Evolutionary conservation across 2,888 invertebrate species (phyloP), one percentile per base, ranked within the genome.

Genomic region (Latheticus oryzae): DNA sequence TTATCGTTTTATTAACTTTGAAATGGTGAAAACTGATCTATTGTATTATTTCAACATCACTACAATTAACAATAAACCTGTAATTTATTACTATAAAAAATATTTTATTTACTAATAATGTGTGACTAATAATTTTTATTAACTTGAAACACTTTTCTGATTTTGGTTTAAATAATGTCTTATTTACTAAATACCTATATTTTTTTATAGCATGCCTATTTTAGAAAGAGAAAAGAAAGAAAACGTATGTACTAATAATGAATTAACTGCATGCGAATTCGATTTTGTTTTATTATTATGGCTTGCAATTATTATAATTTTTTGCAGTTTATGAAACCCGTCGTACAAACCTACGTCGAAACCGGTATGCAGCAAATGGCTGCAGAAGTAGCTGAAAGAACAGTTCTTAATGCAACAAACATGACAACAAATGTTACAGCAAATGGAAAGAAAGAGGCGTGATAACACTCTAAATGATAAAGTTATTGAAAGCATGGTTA

Each of bases 281-380:
- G 17, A 33, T 13, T 40, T 40, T 12, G 11, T 24, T 23, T 24
- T 2, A 11, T 24, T 40, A 11, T 24, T 11, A 5, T 3, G n/a
- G 33, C 9, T 2, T 2, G 4, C 5, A 3, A 13, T 2, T 47
- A 2, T 13, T 33, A 33, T 7, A 1, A 9, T 15, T 33, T 42
- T 62, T 78, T 80, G 1, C 81, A 93, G 93, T 80, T 90, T 67
- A 87, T 93, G 89, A 91, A 91, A 79, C 92, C 92, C 64, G 79
- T 88, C 63, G 92, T 92, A 79, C 89, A 92, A 76, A 82, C 86
- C 61, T 89, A 89, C 75, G 83, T 92, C 75, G 91, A 92, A 80
- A 90, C 88, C 78, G 88, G 91, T 73, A 87, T 93, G 78, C 87
- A 91, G 76, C 90, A 88, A 78, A 91, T 90, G 70, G 90, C 91